Base-by-base conservation (phyloP, 2,888 invertebrate species). In the Drosophila suboccidentalis region DNA sequence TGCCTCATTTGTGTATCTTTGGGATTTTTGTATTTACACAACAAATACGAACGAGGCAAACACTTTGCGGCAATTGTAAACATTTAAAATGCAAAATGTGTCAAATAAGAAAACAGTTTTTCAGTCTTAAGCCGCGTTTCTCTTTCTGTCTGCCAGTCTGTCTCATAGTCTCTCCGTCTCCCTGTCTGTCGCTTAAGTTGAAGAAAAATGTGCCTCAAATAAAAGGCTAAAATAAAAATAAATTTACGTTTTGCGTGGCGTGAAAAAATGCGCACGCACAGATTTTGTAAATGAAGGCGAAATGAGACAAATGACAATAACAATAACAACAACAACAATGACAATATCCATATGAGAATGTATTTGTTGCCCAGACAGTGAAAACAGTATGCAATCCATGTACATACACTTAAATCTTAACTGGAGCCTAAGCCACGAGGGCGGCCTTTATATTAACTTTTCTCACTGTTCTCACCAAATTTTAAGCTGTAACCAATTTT, bases 81-180 rank as follows among this genome's bases (percentile, higher is more conserved):
- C 83, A 87, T 72, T 90, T 90, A 82, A 88, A 90, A 85, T 85
- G 90, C 84, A 74, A 84, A 85, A 85, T 90, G 84, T 85, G 84
- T 85, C 84, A 85, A 90, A 81, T 75, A 67, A 81, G 78, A 74
- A 71, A 78, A 84, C 71, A 75, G 61, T 71, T 75, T 80, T 78
- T 75, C 57, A 75, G 44, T 53, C 72, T 80, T 76, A 80, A 71
- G 41, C 53, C 32, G 66, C 88, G 83, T 88, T 83, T 88, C 90
- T 86, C 80, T 82, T 82, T 77, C 29, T 41, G 32, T 29, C 32
- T 39, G 32, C 34, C 13, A 38, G 29, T 50, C 43, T 71, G 60
- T 62, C 15, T 36, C 13, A 13, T 4, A 46, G 29, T 19, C 17
- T 32, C 34, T 29, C 38, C 61, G 61, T 65, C 53, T 32, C 29